Conservation (phyloP, 2,113 vertebrate genomes). For the Planiliza haematocheilus region DNA sequence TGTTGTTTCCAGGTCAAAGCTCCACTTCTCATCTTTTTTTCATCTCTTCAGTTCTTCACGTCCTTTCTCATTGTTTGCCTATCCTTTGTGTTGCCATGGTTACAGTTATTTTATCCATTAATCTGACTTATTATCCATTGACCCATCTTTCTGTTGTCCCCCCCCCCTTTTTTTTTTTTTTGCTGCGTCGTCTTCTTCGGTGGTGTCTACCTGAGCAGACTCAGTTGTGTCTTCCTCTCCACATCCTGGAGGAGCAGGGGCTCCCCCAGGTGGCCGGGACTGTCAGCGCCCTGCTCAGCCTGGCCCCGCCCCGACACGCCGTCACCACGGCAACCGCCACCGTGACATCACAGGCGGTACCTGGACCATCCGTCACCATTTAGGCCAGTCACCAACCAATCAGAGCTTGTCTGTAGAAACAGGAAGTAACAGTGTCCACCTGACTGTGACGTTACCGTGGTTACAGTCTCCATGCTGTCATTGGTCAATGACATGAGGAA, state of each 20-base stretch:
- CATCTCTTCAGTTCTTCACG: conserved; percentile 7
- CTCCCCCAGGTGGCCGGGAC: conserved; percentile 94
- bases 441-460: not conserved
- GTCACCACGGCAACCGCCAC: conserved; percentile 40
- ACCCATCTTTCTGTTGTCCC: conserved; percentile 64
- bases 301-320: conserved; percentile 89
- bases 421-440: no score
- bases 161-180: no score
- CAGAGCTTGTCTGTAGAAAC: not conserved
- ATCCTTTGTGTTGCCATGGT: conserved; percentile 52
- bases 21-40: no score
- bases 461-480: not conserved
- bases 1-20: no score
- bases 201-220: conserved; percentile 82
- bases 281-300: conserved; percentile 91
- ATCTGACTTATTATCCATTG: conserved; percentile 77
- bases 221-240: conserved; percentile 96
- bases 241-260: conserved; percentile 98
- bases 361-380: conserved; percentile 73
- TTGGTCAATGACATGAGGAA: not conserved
- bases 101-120: conserved; percentile 65
- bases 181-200: conserved; percentile 54
- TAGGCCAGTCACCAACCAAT: conserved; percentile 51
- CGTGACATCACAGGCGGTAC: conserved; percentile 58
- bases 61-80: conserved; percentile 21